Conservation (phyloP, 1,140 invertebrate genomes). For the Drosophila leontia region DNA sequence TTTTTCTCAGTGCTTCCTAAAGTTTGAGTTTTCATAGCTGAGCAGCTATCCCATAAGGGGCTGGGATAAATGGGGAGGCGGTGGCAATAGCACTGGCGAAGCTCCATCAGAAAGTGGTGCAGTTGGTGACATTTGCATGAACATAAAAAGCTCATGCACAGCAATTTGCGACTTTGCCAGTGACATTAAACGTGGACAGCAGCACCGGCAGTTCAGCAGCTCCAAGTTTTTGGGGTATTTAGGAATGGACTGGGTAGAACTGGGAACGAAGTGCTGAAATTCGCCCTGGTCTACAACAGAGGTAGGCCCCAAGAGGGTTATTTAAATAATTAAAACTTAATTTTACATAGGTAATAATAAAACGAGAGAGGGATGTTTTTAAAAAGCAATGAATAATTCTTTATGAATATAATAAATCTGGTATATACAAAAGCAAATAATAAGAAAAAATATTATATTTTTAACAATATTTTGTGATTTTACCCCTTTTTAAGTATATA, state of each 20-base stretch:
- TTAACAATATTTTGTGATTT: not conserved
- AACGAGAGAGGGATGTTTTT: not conserved
- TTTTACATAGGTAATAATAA: not conserved
- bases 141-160: constrained; percentile 84
- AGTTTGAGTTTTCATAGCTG: constrained; percentile 44
- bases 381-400: not conserved
- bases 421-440: too few relatives aligned
- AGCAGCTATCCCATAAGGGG: constrained; percentile 18
- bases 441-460: too few relatives aligned
- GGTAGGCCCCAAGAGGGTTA: not conserved
- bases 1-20: constrained; percentile 21
- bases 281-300: constrained; percentile 4
- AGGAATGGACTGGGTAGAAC: constrained; percentile 2
- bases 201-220: constrained; percentile 33
- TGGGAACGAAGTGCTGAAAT: constrained; percentile 1
- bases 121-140: constrained; percentile 83
- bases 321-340: not conserved
- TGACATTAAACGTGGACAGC: constrained; percentile 82
- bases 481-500: not conserved
- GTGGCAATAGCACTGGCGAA: constrained; percentile 25
- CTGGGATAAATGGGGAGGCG: not conserved
- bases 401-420: too few relatives aligned
- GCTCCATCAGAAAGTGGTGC: constrained; percentile 67
- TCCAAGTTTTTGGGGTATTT: constrained; percentile 32
- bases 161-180: constrained; percentile 83